phyloP scores from a whole-genome alignment of 92 coral and sea anemone species.

The Montipora capitata region DNA sequence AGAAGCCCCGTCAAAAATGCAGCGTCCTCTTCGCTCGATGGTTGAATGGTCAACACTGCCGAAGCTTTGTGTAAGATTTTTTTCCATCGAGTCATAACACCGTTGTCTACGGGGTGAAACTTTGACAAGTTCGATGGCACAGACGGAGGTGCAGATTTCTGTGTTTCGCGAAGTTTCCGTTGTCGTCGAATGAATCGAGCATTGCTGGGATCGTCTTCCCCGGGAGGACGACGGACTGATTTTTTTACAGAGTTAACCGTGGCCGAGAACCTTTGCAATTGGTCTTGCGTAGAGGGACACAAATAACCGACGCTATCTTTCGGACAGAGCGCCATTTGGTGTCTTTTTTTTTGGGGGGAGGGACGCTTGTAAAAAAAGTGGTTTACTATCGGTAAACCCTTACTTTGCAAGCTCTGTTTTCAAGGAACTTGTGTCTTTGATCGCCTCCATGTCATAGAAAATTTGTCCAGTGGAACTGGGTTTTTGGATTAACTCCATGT shows the following conservation, averaged over 20 bases:
- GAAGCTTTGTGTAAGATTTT: not conserved
- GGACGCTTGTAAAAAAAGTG: too few species aligned
- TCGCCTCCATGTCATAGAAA: too few species aligned
- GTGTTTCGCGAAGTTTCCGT: not conserved
- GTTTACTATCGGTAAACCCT: too few species aligned
- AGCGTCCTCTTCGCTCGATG: not conserved
- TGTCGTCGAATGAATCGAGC: not conserved
- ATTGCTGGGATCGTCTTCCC: not conserved
- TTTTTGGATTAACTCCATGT: not conserved
- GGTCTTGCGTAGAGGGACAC: slow-evolving; percentile 6
- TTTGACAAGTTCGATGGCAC: not conserved
- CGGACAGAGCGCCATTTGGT: not conserved
- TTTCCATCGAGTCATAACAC: not conserved
- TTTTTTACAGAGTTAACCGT: not conserved
- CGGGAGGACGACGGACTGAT: not conserved
- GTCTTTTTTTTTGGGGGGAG: not conserved
- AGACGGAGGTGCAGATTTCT: not conserved
- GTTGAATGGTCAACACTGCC: slow-evolving; percentile 2
- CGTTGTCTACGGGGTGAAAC: not conserved
- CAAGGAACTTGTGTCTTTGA: too few species aligned
- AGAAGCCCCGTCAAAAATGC: not conserved
- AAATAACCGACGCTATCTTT: not conserved
- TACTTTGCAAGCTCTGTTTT: too few species aligned
- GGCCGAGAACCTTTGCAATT: not conserved
- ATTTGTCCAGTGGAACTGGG: not conserved